These are phyloP conservation scores for Eremophila alpestris DNA, from an alignment of 2,797 vertebrate genomes.

Conservation along the genomic window DNA sequence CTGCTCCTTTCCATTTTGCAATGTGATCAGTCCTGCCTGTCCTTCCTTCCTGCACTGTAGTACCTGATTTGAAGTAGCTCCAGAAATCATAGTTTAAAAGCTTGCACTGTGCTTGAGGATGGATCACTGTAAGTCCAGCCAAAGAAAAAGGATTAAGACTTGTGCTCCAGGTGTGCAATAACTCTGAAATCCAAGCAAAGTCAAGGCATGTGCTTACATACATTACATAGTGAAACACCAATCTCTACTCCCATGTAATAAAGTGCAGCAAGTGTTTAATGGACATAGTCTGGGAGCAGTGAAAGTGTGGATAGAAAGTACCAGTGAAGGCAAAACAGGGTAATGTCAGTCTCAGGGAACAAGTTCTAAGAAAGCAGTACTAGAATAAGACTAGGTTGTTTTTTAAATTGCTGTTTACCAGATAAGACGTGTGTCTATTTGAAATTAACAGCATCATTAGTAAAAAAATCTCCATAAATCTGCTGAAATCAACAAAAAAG, in stretches of 20 bases:
- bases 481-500: background rate
- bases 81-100: background rate
- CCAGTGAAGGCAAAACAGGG: background rate
- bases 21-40: background rate
- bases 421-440: fast-evolving
- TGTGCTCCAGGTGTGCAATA: background rate
- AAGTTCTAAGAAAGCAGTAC: background rate
- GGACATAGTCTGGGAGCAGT: background rate
- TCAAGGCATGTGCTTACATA: background rate
- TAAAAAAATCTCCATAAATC: background rate
- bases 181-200: background rate
- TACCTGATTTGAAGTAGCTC: background rate
- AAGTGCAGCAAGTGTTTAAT: background rate
- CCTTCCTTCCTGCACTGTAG: background rate
- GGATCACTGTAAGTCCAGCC: background rate
- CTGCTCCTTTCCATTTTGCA: background rate
- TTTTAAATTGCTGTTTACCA: background rate
- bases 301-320: background rate
- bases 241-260: background rate
- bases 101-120: background rate
- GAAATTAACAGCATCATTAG: background rate
- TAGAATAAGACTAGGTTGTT: background rate
- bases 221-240: fast-evolving
- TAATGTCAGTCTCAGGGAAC: background rate
- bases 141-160: background rate